Conservation (phyloP, 2,888 invertebrate genomes). For the Parnassius mnemosyne region DNA sequence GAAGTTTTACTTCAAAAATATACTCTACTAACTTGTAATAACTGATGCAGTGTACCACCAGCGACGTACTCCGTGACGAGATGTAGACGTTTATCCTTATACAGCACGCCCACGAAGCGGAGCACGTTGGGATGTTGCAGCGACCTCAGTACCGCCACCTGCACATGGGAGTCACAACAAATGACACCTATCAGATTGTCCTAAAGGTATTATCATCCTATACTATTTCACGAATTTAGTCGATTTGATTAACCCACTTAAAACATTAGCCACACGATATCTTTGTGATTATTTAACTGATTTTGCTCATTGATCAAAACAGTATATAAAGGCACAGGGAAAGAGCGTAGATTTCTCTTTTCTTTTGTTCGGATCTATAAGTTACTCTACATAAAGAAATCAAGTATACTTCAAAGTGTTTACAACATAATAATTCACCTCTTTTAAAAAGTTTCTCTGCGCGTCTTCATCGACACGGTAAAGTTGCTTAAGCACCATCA, state of each 20-base stretch:
- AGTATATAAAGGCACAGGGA: no score
- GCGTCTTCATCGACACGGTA: conserved; percentile 96
- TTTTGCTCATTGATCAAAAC: no score
- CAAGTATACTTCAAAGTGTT: no score
- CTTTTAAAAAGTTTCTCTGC: conserved; percentile 95
- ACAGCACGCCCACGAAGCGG: conserved; percentile 94
- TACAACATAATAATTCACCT: conserved; percentile 67
- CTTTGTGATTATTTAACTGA: no score
- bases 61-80: conserved; percentile 96
- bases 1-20: not conserved
- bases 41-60: conserved; percentile 93
- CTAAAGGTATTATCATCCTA: no score
- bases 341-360: no score
- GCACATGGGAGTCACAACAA: conserved; percentile 1
- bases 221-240: no score
- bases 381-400: no score
- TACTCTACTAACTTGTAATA: conserved; percentile 83
- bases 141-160: conserved; percentile 95
- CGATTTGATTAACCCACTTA: no score
- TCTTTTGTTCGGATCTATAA: no score
- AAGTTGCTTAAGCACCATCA: conserved; percentile 97
- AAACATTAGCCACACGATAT: no score
- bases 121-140: conserved; percentile 94
- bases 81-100: conserved; percentile 94
- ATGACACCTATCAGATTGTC: no score